A percentile compares a stretch with the other conserved stretches of the same genome.
These are phyloP conservation scores for Luehdorfia chinensis DNA, from an alignment of 1,140 invertebrate genomes.

Conservation along the genomic window DNA sequence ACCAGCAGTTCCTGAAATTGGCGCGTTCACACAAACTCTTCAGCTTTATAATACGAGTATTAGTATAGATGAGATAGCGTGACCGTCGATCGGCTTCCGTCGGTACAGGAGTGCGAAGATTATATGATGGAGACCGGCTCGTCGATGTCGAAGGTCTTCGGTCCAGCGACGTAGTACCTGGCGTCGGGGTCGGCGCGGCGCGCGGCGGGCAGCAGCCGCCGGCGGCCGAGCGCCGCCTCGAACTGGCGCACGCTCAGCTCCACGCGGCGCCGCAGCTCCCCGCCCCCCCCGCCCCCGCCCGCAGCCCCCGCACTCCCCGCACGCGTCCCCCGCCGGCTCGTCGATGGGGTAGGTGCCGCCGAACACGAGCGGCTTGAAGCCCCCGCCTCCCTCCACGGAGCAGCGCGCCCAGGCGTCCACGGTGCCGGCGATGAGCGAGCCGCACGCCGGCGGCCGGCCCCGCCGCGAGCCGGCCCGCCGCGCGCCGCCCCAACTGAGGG, in stretches of 20 bases:
- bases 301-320: conserved; percentile 18
- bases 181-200: conserved; percentile 31
- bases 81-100: too few species aligned
- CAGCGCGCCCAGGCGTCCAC: conserved; percentile 78
- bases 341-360: conserved; percentile 90
- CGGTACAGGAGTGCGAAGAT: too few species aligned
- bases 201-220: conserved; percentile 19
- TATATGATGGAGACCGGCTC: conserved; percentile 64
- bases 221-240: conserved; percentile 25
- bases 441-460: conserved; percentile 34
- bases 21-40: too few species aligned
- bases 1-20: too few species aligned
- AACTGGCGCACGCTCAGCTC: conserved; percentile 21
- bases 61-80: too few species aligned
- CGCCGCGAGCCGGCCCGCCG: conserved; percentile 17
- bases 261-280: not conserved
- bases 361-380: conserved; percentile 83
- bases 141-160: conserved; percentile 82
- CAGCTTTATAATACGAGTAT: too few species aligned
- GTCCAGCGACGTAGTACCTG: conserved; percentile 57
- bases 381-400: conserved; percentile 30
- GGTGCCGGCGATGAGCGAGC: conserved; percentile 79
- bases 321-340: conserved; percentile 75
- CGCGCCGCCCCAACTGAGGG: conserved; percentile 3
- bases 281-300: conserved; percentile 4